phyloP scores from a whole-genome alignment of 1,140 invertebrate species.

The Drosophila trapezifrons region DNA sequence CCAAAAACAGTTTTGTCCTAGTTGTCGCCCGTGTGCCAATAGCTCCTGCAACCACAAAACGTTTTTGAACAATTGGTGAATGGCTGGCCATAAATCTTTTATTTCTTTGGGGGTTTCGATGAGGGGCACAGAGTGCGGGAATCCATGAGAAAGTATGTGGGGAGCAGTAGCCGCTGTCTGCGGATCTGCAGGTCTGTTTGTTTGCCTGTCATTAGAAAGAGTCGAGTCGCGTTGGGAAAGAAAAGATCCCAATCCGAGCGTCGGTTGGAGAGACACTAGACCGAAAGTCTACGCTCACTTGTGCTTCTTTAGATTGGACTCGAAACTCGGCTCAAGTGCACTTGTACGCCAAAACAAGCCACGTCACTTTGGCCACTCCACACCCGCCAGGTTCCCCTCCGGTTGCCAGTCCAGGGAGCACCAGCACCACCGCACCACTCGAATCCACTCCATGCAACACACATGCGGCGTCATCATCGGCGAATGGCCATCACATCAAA shows the following conservation, averaged over 20 bases:
- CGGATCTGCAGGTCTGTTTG: constrained; percentile 70
- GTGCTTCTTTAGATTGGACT: constrained; percentile 81
- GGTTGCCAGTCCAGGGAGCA: constrained; percentile 9
- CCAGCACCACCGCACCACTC: constrained; percentile 47
- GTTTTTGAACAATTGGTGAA: constrained; percentile 76
- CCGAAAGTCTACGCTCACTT: constrained; percentile 80
- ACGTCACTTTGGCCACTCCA: constrained; percentile 78
- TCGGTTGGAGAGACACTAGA: constrained; percentile 71
- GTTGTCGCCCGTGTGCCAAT: constrained; percentile 71
- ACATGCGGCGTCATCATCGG: constrained; percentile 63
- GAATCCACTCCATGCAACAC: constrained; percentile 54
- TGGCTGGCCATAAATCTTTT: constrained; percentile 75
- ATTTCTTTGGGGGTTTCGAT: constrained; percentile 51
- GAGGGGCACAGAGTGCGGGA: constrained; percentile 23
- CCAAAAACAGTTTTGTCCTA: constrained; percentile 82
- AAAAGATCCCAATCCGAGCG: constrained; percentile 55
- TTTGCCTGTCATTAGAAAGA: constrained; percentile 80
- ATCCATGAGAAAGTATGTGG: constrained; percentile 77
- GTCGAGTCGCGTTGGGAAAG: constrained; percentile 39
- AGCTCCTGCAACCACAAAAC: constrained; percentile 49
- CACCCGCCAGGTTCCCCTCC: background rate
- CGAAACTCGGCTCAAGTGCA: constrained; percentile 80
- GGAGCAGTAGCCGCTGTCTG: constrained; percentile 53
- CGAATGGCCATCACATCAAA: constrained; percentile 71
- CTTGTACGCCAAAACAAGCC: constrained; percentile 81